Base-by-base conservation (phyloP, 2,797 vertebrate genomes). In the Pseudotriccus pelzelni region DNA sequence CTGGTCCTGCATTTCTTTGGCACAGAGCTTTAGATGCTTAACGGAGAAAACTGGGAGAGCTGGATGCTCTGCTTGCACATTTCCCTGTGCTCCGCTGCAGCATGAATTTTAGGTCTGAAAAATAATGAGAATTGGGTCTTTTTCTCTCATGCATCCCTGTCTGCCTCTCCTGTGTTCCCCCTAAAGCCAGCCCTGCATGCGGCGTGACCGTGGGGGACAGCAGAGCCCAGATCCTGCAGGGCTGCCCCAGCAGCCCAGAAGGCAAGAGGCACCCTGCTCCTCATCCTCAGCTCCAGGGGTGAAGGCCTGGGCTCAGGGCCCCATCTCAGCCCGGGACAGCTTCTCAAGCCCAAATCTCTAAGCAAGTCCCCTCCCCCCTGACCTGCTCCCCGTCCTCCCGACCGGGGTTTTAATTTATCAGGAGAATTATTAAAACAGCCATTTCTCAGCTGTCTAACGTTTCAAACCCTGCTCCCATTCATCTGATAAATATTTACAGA, bases 401-500 rank as follows among this genome's bases (percentile, higher is more conserved):
- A 59, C 76, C 84, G 9, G 28, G 82, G 86, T 96, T 97, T 97
- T 94, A 94, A 97, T 98, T 97, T 97, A 97, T 98, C 97, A 97
- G 94, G 86, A 79, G 88, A 90, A 96, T 97, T 97, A 98, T 97
- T 97, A 98, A 98, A 98, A 97, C 97, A 98, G 96, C 95, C 96
- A 98, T 98, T 97, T 98, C 97, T 98, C 97, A 97, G 96, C 97
- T 97, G 97, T 97, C 97, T 97, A 96, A 96, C 23, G 59, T 97
- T 97, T 97, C 98, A 97, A 97, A 95, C 96, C 95, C 95, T 96
- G 94, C 97, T 97, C 97, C 97, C 97, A 97, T 97, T 97, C 97
- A 96, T 94, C 69, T 93, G 94, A 94, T 98, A 98, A 98, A 98
- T 98, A 98, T 98, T 98, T 98, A 98, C 93, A 83, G 96, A 98